Evolutionary conservation across 2,113 vertebrate genomes (phyloP).

Genomic region (crab-eating macaque (Macaca fascicularis)): T2T-MFA8v1.1 NC_088375.1:137665001-137665500

Average conservation of each 20-base stretch:
- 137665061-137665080: background rate
- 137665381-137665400: background rate
- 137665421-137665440: background rate
- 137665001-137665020: background rate
- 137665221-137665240: background rate
- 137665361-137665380: background rate
- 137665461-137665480: slow-evolving; percentile 7
- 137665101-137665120: background rate
- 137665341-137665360: slow-evolving; percentile 13
- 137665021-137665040: background rate
- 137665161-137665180: background rate
- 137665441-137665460: background rate
- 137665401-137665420: background rate
- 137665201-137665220: background rate
- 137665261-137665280: background rate
- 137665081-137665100: background rate
- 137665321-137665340: slow-evolving; percentile 30
- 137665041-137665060: background rate
- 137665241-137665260: background rate
- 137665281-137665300: background rate
- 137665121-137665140: background rate
- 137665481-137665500: background rate
- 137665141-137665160: background rate
- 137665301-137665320: background rate
- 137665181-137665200: background rate